phyloP scores from a whole-genome alignment of 2,888 invertebrate genomes.

The Germaria angustata region DNA sequence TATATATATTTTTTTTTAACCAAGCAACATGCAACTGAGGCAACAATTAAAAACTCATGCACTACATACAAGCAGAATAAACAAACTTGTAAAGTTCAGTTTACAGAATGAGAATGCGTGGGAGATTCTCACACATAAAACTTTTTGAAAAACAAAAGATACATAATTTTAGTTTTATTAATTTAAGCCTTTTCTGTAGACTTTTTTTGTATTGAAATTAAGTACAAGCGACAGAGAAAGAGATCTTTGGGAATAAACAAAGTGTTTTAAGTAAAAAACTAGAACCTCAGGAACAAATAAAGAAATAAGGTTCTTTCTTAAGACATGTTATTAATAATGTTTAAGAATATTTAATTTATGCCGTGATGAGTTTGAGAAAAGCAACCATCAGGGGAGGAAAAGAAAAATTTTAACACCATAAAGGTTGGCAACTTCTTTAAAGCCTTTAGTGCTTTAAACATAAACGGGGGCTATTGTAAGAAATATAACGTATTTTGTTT shows the following conservation, averaged over 20 bases:
- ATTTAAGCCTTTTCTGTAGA: slow-evolving; percentile 41
- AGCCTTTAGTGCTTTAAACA: not conserved
- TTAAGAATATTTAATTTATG: slow-evolving; percentile 63
- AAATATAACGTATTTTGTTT: slow-evolving; percentile 19
- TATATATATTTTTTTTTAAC: not conserved
- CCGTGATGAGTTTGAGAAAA: slow-evolving; percentile 58
- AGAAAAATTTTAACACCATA: slow-evolving; percentile 55
- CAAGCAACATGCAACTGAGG: slow-evolving; percentile 33
- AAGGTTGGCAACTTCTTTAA: slow-evolving; percentile 45
- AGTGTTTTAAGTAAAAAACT: slow-evolving; percentile 18
- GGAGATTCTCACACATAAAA: slow-evolving; percentile 64
- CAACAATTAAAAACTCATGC: slow-evolving; percentile 58
- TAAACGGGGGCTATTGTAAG: not conserved
- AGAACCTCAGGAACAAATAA: not conserved
- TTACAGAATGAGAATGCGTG: slow-evolving; percentile 53
- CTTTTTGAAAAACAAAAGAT: slow-evolving; percentile 46
- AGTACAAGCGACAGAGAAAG: slow-evolving; percentile 13
- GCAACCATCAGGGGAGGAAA: not conserved
- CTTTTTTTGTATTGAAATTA: slow-evolving; percentile 37
- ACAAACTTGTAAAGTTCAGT: slow-evolving; percentile 47
- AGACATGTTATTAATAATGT: slow-evolving; percentile 54
- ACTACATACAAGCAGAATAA: not conserved
- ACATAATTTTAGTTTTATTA: slow-evolving; percentile 60
- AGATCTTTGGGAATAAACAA: not conserved
- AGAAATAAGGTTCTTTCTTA: slow-evolving; percentile 17